Base-by-base conservation (phyloP, 1,140 invertebrate genomes). In the Saccostrea echinata region DNA sequence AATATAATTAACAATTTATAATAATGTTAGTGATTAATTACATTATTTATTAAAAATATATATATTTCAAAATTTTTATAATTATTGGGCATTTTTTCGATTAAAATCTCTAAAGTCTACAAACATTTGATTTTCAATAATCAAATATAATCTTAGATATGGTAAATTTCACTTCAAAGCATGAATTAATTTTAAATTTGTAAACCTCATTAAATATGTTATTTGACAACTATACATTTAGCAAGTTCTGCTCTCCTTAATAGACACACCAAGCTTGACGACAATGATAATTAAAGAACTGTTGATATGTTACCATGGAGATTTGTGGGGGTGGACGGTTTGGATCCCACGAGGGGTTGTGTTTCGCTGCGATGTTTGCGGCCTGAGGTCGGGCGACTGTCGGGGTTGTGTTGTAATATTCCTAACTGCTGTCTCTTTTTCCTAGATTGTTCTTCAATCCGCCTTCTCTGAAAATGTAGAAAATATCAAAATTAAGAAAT, bases 281-380 rank as follows among this genome's bases (percentile, higher is more conserved):
- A 64, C 57, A 30, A 33, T 3, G 68, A 76, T 33, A 24, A n/a
- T n/a, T 12, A 2, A 11, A 76, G 24, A 16, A 30, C 68, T 76
- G 27, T 30, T 76, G 68, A 76, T 16, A 33, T 27, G 27, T 76
- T 76, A 76, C 68, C 68, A 76, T 76, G 43, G 24, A 83, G 52
- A 53, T 83, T 83, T 68, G 88, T 88, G 3, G 88, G 88, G 71
- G 88, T 88, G 53, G 88, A 88, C 52, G 88, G 88, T 86, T 88
- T 88, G 3, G 88, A 88, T 53, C 84, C 68, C 85, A 88, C 51
- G 1, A 88, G 64, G 24, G 88, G 85, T n/a, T 84, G 55, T 12
- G 85, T 81, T 86, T 88, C 88, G 35, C 88, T 68, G 43, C 88
- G 80, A 68, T 81, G 84, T 52, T 81, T 53, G 11, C 88, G 84